Evolutionary conservation across 2,888 invertebrate genomes (phyloP), one percentile per base, ranked within the genome.

Genomic region (Rhagophthalmus giganteus): DNA sequence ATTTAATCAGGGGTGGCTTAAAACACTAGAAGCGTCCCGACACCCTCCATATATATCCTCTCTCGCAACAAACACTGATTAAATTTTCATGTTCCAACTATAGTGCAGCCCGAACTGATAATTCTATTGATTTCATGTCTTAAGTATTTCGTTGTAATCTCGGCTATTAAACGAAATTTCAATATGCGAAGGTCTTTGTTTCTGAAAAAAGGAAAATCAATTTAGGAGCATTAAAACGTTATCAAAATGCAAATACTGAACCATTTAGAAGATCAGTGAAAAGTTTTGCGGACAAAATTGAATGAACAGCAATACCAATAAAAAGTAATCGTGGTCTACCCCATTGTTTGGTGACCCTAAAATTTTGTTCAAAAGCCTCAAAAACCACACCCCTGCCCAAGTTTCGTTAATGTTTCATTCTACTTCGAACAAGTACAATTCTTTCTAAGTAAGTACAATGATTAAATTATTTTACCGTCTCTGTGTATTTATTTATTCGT

Each of bases 241-340:
- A 64, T 64, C 60, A 63, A 64, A 64, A 64, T 64, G 64, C 59
- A 62, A 64, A 64, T 60, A 55, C 47, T 41, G 35, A 20, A 35
- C 57, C 57, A 60, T 64, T 60, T 60, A 61, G 60, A 57, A 61
- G 64, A 62, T 62, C 61, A 59, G 46, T 47, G 46, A 58, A 54
- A 49, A 58, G 47, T 57, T 47, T 51, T 26, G 53, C 54, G 44
- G 60, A 59, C 57, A 54, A 55, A 55, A 62, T 61, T 61, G 55
- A 54, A 56, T 58, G 49, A 53, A 53, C 48, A 49, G 52, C 54
- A 42, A 51, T 57, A 59, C 47, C 55, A 60, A 57, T 62, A 57
- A 60, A 62, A 60, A 57, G 57, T 55, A 56, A 59, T 56, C 38
- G 57, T 27, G 34, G 52, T 50, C 40, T 40, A 38, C 55, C 57